A percentile compares a stretch with the other conserved stretches of the same genome.
phyloP scores from a whole-genome alignment of 2,888 invertebrate genomes.

The Brachycybe producta region DNA sequence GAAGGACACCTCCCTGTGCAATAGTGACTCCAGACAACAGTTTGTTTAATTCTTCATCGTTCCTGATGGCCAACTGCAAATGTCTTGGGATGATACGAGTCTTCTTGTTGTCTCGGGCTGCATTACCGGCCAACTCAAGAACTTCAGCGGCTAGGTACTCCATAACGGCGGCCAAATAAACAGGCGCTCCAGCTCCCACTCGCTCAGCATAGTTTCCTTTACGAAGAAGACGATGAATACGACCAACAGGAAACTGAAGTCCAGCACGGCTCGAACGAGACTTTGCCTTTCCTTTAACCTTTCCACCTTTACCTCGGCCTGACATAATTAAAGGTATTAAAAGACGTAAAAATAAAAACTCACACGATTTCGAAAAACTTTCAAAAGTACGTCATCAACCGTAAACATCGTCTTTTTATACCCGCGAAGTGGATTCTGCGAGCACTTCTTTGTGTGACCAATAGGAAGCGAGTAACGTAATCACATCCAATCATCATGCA shows the following conservation, averaged over 20 bases:
- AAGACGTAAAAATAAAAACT: too few species aligned
- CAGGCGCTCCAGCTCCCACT: slow-evolving; percentile 32
- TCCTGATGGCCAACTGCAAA: slow-evolving; percentile 61
- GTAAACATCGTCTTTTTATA: too few species aligned
- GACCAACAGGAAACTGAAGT: slow-evolving; percentile 29
- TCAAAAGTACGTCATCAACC: too few species aligned
- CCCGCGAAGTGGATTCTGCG: too few species aligned
- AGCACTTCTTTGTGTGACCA: too few species aligned
- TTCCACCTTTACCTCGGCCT: slow-evolving; percentile 37
- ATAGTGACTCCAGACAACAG: slow-evolving; percentile 64
- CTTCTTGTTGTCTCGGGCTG: slow-evolving; percentile 52
- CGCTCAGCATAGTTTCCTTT: slow-evolving; percentile 39
- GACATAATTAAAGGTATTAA: too few species aligned
- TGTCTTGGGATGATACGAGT: slow-evolving; percentile 62
- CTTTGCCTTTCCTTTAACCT: slow-evolving; percentile 39
- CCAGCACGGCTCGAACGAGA: slow-evolving; percentile 34
- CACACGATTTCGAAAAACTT: too few species aligned
- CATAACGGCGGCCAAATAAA: slow-evolving; percentile 38
- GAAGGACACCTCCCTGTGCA: slow-evolving; percentile 66
- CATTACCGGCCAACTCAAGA: slow-evolving; percentile 48
- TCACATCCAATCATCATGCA: too few species aligned
- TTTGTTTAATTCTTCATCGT: slow-evolving; percentile 69
- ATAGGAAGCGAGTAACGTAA: too few species aligned
- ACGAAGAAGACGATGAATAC: slow-evolving; percentile 29
- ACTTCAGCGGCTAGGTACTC: slow-evolving; percentile 56